Evolutionary conservation across 2,797 vertebrate species (phyloP).

Genomic region (Orientallactaga sibirica): DNA sequence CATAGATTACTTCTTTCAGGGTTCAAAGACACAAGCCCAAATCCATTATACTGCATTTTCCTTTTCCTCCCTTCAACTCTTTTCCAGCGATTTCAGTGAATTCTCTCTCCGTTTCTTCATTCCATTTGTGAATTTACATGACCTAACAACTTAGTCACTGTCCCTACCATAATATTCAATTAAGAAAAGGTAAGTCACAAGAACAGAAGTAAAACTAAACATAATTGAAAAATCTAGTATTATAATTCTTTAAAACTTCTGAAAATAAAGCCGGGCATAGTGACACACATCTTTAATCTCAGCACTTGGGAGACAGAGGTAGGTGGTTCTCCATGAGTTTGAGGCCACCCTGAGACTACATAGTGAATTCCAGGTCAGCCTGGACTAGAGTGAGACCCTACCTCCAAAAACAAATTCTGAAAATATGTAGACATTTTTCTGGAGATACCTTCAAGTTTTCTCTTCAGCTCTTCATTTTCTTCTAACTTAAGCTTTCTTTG

Average conservation of each 20-base stretch:
- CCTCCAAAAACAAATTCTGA: no score
- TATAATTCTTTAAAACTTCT: slow-evolving; percentile 34
- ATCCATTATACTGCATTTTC: background rate
- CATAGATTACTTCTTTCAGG: background rate
- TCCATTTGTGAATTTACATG: slow-evolving; percentile 13
- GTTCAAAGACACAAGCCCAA: slow-evolving; percentile 33
- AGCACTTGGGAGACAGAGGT: no score
- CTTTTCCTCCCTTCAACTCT: background rate
- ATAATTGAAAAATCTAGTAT: slow-evolving; percentile 15
- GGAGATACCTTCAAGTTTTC: slow-evolving; percentile 16
- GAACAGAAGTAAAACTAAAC: slow-evolving; percentile 32
- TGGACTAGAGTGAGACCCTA: no score
- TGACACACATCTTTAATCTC: no score
- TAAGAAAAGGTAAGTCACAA: slow-evolving; percentile 4
- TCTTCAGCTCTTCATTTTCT: background rate
- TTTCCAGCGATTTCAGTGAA: slow-evolving; percentile 36
- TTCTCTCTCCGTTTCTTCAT: slow-evolving; percentile 22
- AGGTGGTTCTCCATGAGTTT: no score
- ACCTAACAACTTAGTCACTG: background rate
- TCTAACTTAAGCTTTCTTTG: slow-evolving; percentile 61
- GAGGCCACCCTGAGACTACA: no score
- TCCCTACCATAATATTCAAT: background rate
- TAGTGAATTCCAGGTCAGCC: no score
- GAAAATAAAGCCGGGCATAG: background rate
- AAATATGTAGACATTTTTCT: background rate